Evolutionary conservation across 1,140 invertebrate species (phyloP), one percentile per base, ranked within the genome.

Genomic region (Lordiphosa mommai): DNA sequence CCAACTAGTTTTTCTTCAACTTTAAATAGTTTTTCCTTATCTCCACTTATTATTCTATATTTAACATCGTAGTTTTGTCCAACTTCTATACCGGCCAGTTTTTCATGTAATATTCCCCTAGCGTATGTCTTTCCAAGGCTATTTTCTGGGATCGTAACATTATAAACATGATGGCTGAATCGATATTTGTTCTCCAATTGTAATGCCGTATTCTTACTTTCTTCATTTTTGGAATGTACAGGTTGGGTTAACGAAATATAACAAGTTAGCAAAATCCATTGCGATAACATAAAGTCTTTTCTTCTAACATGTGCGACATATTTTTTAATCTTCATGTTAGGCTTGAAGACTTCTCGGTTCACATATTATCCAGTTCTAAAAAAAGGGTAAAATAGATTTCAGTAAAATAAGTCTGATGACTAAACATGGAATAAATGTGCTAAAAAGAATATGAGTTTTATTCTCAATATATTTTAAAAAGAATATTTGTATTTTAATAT

Each of bases 131-230:
- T 96, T 29, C 94, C 95, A 30, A 96, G 91, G 58, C 96, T 96
- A 90, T 96, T 98, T 90, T 99, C 97, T 5, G 94, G 93, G 67
- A 99, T 96, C 68, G 93, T 95, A 61, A 94, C 95, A 92, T 98
- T 98, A 92, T 98, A 99, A 0, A 91, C 80, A 3, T 90, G 66
- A 49, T 92, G 90, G 1, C 94, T 93, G 90, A 98, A 98, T 40
- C 50, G 59, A 52, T 58, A 49, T 9, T 50, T 61, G 23, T 41
- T 48, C 20, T 63, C 50, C 17, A 36, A 51, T 47, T 46, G 38
- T 52, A 34, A 14, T 3, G 17, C 23, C 12, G 41, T n/a, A 20
- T 20, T 36, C 58, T 69, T 60, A 41, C 17, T 27, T 30, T 58
- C 77, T 30, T 58, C 23, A 40, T 51, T 32, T 32, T 70, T 68